Conservation (phyloP, 2,888 invertebrate genomes). For the Trichopoda pennipes region DNA sequence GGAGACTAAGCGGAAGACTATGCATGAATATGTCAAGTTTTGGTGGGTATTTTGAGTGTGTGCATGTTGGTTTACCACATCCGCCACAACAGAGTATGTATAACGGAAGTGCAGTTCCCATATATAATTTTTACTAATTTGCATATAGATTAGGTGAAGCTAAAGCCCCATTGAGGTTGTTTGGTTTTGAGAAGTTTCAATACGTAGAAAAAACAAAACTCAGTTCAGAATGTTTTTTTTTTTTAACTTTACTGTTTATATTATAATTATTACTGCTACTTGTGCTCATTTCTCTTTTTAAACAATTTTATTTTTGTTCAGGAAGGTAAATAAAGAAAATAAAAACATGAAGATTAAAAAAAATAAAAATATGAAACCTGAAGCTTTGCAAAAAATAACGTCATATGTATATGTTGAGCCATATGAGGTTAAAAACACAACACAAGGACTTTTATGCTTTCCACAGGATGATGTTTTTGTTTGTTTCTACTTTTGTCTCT, state of each 20-base stretch:
- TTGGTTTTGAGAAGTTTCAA: slow-evolving; percentile 53
- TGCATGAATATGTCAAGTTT: slow-evolving; percentile 22
- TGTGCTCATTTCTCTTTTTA: slow-evolving; percentile 36
- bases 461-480: slow-evolving; percentile 39
- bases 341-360: slow-evolving; percentile 35
- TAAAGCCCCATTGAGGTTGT: slow-evolving; percentile 67
- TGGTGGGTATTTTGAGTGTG: slow-evolving; percentile 27
- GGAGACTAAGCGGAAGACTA: background rate
- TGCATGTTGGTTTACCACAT: slow-evolving; percentile 57
- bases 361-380: slow-evolving; percentile 46
- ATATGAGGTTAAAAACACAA: slow-evolving; percentile 8
- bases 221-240: background rate
- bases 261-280: slow-evolving; percentile 52
- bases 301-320: slow-evolving; percentile 15
- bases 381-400: slow-evolving; percentile 28
- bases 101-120: slow-evolving; percentile 70
- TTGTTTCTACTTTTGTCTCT: slow-evolving; percentile 39
- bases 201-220: background rate
- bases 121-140: slow-evolving; percentile 71
- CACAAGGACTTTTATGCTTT: slow-evolving; percentile 36
- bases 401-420: slow-evolving; percentile 21
- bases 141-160: slow-evolving; percentile 71
- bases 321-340: slow-evolving; percentile 29
- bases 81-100: slow-evolving; percentile 61
- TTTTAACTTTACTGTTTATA: slow-evolving; percentile 37